These are phyloP conservation scores for Heloderma charlesbogerti DNA, from an alignment of 2,113 vertebrate genomes.

Conservation along the genomic window DNA sequence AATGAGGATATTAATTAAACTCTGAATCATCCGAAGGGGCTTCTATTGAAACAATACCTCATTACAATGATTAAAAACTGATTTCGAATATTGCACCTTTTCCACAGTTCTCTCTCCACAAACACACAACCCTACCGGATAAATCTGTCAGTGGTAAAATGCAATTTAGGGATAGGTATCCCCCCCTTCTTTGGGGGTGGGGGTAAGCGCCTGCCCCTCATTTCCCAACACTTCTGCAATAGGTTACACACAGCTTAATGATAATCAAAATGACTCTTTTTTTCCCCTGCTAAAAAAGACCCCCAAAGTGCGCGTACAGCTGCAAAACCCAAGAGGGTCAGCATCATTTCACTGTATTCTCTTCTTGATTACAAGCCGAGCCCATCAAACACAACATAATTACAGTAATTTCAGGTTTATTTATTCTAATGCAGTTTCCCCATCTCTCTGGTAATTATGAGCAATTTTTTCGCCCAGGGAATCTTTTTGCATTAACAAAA, in stretches of 20 bases:
- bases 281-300: conserved; percentile 83
- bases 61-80: conserved; percentile 86
- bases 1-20: conserved; percentile 88
- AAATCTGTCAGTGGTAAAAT: conserved; percentile 78
- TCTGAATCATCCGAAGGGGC: conserved; percentile 85
- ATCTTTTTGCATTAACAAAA: conserved; percentile 99
- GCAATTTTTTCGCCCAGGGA: conserved; percentile 98
- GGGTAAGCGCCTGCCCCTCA: conserved; percentile 79
- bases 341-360: conserved; percentile 99
- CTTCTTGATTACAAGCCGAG: conserved; percentile 99
- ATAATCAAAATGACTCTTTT: conserved; percentile 87
- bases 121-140: conserved; percentile 80
- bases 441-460: conserved; percentile 99
- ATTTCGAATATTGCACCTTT: conserved; percentile 82
- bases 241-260: conserved; percentile 90
- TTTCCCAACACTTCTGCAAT: conserved; percentile 88
- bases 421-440: conserved; percentile 99
- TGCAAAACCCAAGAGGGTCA: conserved; percentile 99
- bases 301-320: conserved; percentile 92
- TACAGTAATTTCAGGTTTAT: conserved; percentile 99
- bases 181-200: conserved; percentile 59
- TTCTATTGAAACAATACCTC: conserved; percentile 89
- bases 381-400: conserved; percentile 99
- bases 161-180: conserved; percentile 78
- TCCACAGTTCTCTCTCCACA: conserved; percentile 78